Evolutionary conservation across 1,140 invertebrate species (phyloP).

Genomic region (Formica selysi): DNA sequence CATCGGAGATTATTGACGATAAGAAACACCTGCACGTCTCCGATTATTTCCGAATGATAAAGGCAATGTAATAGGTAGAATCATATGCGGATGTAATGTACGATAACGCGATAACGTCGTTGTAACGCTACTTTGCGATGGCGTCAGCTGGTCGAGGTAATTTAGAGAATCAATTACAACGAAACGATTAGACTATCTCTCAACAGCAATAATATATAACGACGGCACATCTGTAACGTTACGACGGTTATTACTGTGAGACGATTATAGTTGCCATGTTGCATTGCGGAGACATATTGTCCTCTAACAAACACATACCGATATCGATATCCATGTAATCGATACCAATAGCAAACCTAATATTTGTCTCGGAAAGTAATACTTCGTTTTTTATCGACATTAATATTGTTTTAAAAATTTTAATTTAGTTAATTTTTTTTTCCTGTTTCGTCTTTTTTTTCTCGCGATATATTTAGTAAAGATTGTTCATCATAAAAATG

Average conservation of each 20-base stretch:
- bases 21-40: conserved; percentile 7
- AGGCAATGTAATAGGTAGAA: conserved; percentile 9
- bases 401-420: background rate
- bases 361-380: conserved; percentile 28
- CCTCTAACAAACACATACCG: conserved; percentile 40
- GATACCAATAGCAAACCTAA: conserved; percentile 23
- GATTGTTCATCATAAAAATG: background rate
- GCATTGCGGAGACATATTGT: conserved; percentile 41
- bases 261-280: conserved; percentile 45
- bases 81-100: conserved; percentile 32
- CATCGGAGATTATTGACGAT: background rate
- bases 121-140: conserved; percentile 24
- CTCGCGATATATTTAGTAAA: background rate
- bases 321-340: conserved; percentile 41
- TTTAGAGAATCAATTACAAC: conserved; percentile 61
- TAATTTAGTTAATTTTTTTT: background rate
- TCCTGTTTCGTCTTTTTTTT: background rate
- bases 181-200: conserved; percentile 62
- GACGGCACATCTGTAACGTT: conserved; percentile 57
- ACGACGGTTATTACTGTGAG: conserved; percentile 54
- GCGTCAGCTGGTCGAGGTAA: conserved; percentile 42
- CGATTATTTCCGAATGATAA: conserved; percentile 3
- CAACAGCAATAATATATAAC: conserved; percentile 60
- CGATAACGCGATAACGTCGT: conserved; percentile 7
- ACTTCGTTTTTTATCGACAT: background rate